A percentile compares a stretch with the other conserved stretches of the same genome.
phyloP scores from a whole-genome alignment of 2,113 vertebrate species.

The Thinocorus orbignyianus region DNA sequence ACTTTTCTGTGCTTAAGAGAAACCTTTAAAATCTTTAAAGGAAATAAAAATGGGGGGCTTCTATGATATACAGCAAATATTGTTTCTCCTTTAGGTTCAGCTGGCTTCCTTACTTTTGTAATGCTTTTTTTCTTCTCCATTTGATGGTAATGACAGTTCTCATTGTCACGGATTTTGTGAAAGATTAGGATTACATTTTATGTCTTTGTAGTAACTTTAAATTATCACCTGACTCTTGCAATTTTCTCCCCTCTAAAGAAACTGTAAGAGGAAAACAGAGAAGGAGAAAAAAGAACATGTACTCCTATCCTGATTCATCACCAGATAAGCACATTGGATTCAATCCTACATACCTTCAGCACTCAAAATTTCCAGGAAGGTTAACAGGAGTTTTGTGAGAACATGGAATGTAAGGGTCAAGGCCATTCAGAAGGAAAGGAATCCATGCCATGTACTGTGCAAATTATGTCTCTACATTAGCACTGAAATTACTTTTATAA shows the following conservation, averaged over 20 bases:
- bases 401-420: constrained; percentile 32
- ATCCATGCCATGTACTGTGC: neutral
- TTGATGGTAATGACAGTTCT: neutral
- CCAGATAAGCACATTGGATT: neutral
- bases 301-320: neutral
- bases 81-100: neutral
- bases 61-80: neutral
- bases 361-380: constrained; percentile 34
- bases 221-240: neutral
- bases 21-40: neutral
- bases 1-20: neutral
- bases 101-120: neutral
- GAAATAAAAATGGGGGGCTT: neutral
- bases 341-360: constrained; percentile 1
- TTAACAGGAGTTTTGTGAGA: constrained; percentile 34
- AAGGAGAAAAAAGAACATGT: neutral
- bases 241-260: neutral
- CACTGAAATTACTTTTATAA: neutral
- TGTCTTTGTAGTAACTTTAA: neutral
- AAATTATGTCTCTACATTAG: neutral
- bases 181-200: neutral
- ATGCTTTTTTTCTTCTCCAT: neutral
- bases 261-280: neutral
- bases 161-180: neutral
- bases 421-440: constrained; percentile 39